Base-by-base conservation (phyloP, 2,113 vertebrate species). In the Gavia stellata region DNA sequence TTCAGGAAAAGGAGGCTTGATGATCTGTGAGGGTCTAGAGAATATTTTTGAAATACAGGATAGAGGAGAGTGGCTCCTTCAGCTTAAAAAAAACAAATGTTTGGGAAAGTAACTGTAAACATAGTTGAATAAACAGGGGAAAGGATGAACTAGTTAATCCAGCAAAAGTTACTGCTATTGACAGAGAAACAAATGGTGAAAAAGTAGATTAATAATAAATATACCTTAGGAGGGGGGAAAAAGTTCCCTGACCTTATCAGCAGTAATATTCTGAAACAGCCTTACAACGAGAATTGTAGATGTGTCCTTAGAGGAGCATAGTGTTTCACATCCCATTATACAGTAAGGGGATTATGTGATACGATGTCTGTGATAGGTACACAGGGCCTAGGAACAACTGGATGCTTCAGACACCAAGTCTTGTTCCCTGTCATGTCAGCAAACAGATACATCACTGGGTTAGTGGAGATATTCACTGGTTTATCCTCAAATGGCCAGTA, bases 221-320 rank as follows among this genome's bases (percentile, higher is more conserved):
- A 13, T 58, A 53, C 3, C 1, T 24, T 78, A 38, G 31, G 18
- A 40, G 6, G 3, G 7, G n/a, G 16, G 9, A 1, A 5, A 14
- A 45, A 28, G 3, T 44, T 45, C 19, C 1, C 0, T 58, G n/a
- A 52, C 26, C 15, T 49, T 81, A 21, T 38, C 33, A 78, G 12
- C 17, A 59, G 18, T 24, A 52, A 14, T 74, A 18, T 40, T 38
- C 58, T 92, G 19, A 71, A 73, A 71, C 6, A 49, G 16, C 5
- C 2, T 52, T 58, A 33, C 6, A 58, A 36, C 3, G 3, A 63
- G 17, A 71, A 31, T 15, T 80, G 14, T 40, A 62, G 10, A 15
- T 50, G 21, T 36, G n/a, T n/a, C n/a, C n/a, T n/a, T n/a, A n/a
- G n/a, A n/a, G n/a, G n/a, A n/a, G n/a, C n/a, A n/a, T n/a, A n/a